Conservation (phyloP, 2,797 vertebrate genomes). For the Pogoniulus pusillus region DNA sequence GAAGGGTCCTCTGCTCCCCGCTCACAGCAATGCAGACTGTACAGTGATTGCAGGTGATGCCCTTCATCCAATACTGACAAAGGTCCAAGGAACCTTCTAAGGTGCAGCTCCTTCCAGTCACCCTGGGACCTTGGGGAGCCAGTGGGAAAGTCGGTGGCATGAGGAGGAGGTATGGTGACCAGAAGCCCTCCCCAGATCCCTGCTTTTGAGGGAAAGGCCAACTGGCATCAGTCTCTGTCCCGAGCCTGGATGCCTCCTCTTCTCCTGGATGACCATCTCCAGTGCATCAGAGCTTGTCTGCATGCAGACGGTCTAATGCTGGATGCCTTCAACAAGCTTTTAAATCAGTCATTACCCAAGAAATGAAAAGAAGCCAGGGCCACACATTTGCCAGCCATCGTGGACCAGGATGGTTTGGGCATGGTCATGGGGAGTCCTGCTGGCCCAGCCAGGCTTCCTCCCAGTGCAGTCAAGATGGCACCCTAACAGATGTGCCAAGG, state of each 20-base stretch:
- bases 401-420: neutral
- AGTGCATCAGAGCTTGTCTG: neutral
- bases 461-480: neutral
- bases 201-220: neutral
- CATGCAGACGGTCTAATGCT: neutral
- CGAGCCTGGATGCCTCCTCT: constrained; percentile 2
- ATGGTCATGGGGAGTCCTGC: neutral
- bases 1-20: neutral
- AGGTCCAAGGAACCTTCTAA: neutral
- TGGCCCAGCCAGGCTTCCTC: neutral
- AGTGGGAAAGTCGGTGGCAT: neutral
- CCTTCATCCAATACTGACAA: neutral
- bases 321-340: constrained; percentile 8
- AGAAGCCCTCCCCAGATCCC: neutral
- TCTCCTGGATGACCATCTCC: neutral
- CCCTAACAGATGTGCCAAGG: neutral
- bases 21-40: constrained; percentile 6
- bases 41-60: constrained; percentile 19
- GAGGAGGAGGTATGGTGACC: neutral
- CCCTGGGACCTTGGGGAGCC: neutral
- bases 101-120: neutral
- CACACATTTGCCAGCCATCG: neutral
- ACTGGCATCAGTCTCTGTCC: neutral
- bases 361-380: neutral
- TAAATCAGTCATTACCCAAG: neutral